phyloP scores from a whole-genome alignment of 2,113 vertebrate genomes.

The Aepyceros melampus region DNA sequence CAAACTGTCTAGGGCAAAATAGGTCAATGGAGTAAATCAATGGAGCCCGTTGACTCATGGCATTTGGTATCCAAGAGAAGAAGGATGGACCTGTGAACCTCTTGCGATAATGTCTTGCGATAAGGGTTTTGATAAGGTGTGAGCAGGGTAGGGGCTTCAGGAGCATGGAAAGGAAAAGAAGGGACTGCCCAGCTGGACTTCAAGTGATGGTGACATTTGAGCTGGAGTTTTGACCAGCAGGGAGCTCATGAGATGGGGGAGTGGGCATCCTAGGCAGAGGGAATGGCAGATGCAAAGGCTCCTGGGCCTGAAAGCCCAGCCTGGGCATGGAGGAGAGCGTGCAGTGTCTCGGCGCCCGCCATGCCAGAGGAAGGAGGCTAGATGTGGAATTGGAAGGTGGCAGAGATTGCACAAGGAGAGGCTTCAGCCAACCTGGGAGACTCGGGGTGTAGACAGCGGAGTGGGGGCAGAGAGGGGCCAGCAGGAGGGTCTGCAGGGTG shows the following conservation, averaged over 20 bases:
- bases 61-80: not conserved
- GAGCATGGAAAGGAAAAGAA: not conserved
- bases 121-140: no score
- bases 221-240: not conserved
- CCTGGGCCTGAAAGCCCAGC: accelerated
- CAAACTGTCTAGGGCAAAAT: not conserved
- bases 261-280: accelerated
- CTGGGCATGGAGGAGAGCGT: accelerated
- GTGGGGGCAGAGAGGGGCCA: accelerated
- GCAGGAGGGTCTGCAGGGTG: not conserved
- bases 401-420: not conserved
- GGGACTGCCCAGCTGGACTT: not conserved
- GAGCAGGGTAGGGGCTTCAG: not conserved
- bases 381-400: not conserved
- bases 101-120: accelerated
- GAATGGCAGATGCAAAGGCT: not conserved
- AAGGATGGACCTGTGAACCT: not conserved
- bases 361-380: no score
- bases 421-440: not conserved
- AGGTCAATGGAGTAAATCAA: not conserved
- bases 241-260: no score
- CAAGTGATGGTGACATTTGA: accelerated
- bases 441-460: accelerated
- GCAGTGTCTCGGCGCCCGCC: accelerated
- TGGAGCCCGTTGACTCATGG: not conserved